phyloP scores from a whole-genome alignment of 2,113 vertebrate genomes.

The Malurus alboscapulatus region DNA sequence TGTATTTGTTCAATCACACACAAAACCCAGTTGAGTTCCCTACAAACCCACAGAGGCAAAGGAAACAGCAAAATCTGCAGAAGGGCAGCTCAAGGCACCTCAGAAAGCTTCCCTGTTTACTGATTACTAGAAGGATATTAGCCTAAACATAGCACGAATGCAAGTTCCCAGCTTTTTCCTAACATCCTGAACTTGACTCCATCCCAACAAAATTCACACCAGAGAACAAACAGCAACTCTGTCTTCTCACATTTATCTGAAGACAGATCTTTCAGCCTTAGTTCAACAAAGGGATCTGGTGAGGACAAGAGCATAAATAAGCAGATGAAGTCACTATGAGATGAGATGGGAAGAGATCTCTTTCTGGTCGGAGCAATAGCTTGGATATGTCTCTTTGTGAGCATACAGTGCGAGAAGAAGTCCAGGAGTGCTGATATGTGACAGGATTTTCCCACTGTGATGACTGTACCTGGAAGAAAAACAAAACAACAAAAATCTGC shows the following conservation, averaged over 20 bases:
- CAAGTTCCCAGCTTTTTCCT: neutral
- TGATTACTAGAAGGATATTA: neutral
- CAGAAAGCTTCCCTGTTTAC: neutral
- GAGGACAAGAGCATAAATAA: neutral
- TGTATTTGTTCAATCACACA: neutral
- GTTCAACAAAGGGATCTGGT: neutral
- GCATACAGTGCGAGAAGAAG: neutral
- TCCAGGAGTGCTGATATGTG: neutral
- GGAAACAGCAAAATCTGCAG: neutral
- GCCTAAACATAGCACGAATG: neutral
- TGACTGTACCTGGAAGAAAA: neutral
- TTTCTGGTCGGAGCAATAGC: neutral
- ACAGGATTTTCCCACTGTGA: neutral
- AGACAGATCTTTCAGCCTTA: neutral
- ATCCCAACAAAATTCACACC: neutral
- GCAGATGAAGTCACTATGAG: neutral
- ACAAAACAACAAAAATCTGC: neutral
- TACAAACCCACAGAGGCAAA: neutral
- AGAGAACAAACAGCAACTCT: neutral
- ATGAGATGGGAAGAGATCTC: neutral
- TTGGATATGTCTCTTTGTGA: neutral
- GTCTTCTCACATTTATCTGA: neutral
- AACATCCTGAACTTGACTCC: neutral
- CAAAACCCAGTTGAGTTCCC: neutral
- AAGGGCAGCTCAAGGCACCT: neutral